Evolutionary conservation across 1,140 invertebrate genomes (phyloP).

Genomic region (Temnothorax curvispinosus): DNA sequence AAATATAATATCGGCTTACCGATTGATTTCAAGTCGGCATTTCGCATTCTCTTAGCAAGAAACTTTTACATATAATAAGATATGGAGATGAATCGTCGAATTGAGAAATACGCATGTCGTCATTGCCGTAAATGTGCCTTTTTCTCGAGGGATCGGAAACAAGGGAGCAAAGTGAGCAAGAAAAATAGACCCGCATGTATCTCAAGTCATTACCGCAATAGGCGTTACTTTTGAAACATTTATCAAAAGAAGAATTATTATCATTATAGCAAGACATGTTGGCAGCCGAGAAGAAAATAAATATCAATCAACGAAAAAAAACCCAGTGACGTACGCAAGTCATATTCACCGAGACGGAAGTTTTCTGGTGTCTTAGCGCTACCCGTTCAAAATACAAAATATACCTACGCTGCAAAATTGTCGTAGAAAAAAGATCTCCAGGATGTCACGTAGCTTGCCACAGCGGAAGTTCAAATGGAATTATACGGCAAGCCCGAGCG

Average conservation of each 20-base stretch:
- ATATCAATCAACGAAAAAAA: background rate
- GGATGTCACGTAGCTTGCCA: constrained; percentile 69
- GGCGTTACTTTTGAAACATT: background rate
- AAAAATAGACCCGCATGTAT: constrained; percentile 4
- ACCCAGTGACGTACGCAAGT: background rate
- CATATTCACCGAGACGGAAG: constrained; percentile 10
- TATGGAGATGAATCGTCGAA: constrained; percentile 11
- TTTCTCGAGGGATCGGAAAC: background rate
- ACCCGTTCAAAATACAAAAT: constrained; percentile 30
- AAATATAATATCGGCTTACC: background rate
- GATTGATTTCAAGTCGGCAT: constrained; percentile 17
- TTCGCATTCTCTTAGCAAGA: background rate
- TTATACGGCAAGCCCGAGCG: constrained; percentile 50
- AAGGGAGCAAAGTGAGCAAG: background rate
- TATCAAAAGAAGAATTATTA: constrained; percentile 1
- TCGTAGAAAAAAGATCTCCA: constrained; percentile 43
- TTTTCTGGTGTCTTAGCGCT: constrained; percentile 5
- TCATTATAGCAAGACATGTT: background rate
- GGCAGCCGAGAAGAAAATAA: background rate
- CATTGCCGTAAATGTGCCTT: constrained; percentile 22
- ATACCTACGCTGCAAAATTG: constrained; percentile 45
- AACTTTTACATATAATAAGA: constrained; percentile 7
- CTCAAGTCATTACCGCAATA: background rate
- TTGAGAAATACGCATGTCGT: constrained; percentile 28
- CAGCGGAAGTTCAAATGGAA: constrained; percentile 65